Conservation (phyloP, 2,888 invertebrate species). For the Autographa pulchrina region DNA sequence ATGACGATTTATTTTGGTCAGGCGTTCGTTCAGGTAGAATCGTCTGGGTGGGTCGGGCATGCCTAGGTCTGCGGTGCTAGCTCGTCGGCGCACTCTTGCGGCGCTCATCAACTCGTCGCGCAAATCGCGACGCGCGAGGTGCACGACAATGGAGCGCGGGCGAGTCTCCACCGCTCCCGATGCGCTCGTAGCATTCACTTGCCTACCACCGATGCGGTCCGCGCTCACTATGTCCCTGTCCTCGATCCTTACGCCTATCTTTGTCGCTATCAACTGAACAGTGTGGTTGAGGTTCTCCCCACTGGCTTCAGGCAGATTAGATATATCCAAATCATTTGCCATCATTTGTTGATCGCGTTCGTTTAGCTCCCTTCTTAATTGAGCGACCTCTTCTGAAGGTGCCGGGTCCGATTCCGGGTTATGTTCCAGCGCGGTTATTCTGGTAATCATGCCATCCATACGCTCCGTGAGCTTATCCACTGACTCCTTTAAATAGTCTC, state of each 20-base stretch:
- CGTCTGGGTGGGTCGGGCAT: conserved; percentile 12
- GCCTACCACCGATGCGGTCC: conserved; percentile 13
- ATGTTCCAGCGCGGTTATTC: too few species aligned
- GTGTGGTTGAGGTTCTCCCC: conserved; percentile 16
- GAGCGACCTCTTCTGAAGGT: too few species aligned
- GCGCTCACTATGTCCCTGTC: conserved; percentile 24
- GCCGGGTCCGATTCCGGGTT: too few species aligned
- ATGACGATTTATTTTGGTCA: conserved; percentile 31
- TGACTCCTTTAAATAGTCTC: too few species aligned
- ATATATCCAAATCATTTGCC: too few species aligned
- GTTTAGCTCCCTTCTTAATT: too few species aligned
- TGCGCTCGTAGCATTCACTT: background rate
- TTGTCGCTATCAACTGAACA: background rate
- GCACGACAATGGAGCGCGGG: conserved; percentile 28
- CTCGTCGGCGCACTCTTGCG: conserved; percentile 35
- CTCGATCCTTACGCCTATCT: conserved; percentile 8
- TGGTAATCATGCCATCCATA: too few species aligned
- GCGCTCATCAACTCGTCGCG: conserved; percentile 39
- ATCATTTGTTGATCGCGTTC: too few species aligned
- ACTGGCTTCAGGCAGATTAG: conserved; percentile 13
- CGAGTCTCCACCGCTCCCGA: background rate
- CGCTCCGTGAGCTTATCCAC: too few species aligned
- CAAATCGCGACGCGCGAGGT: conserved; percentile 26
- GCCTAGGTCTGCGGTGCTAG: conserved; percentile 27
- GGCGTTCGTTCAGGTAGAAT: conserved; percentile 43